Evolutionary conservation across 2,113 vertebrate genomes (phyloP).

Genomic region (Vicugna pacos): DNA sequence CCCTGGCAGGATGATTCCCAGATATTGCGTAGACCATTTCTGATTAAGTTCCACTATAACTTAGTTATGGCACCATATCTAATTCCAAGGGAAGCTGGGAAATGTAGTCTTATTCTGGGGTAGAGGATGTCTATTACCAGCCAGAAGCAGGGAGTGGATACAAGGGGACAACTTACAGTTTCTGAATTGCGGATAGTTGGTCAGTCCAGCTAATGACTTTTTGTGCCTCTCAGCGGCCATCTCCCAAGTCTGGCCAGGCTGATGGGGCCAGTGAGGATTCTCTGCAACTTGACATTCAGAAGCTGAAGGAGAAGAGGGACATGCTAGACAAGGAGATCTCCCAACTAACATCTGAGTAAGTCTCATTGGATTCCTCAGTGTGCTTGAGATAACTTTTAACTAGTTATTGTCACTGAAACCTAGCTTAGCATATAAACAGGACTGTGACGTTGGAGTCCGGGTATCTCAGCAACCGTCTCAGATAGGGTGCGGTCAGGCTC

Average conservation of each 20-base stretch:
- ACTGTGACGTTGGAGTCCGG: not conserved
- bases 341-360: constrained; percentile 85
- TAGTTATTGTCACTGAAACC: not conserved
- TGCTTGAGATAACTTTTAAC: not conserved
- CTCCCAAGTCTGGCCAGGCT: constrained; percentile 62
- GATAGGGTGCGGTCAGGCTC: not conserved
- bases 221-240: constrained; percentile 76
- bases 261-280: not conserved
- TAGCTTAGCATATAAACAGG: not conserved
- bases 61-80: not conserved
- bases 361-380: not conserved
- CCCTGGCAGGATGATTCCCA: not conserved
- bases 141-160: not conserved
- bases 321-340: constrained; percentile 86
- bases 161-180: not conserved
- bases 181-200: not conserved
- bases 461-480: not conserved
- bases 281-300: constrained; percentile 80
- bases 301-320: constrained; percentile 82
- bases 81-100: constrained; percentile 15
- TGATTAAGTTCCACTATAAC: not conserved
- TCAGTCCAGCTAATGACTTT: not conserved
- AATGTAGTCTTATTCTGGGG: not conserved
- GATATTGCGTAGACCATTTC: not conserved
- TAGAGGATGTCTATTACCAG: not conserved